These are phyloP conservation scores for Drosophila pullipes DNA, from an alignment of 2,888 invertebrate species.

Conservation along the genomic window DNA sequence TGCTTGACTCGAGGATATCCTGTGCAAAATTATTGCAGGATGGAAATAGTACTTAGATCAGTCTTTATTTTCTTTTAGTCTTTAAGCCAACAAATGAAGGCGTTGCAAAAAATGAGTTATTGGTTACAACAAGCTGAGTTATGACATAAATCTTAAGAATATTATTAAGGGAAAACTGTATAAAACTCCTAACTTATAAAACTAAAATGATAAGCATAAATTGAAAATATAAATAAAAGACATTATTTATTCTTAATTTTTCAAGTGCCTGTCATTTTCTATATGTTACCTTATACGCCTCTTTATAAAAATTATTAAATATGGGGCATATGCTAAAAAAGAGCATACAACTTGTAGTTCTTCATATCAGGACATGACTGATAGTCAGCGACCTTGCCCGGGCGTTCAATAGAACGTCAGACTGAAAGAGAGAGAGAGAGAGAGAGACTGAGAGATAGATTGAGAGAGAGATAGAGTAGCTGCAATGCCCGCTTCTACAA, in stretches of 20 bases:
- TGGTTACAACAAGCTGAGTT: background rate
- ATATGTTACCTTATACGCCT: background rate
- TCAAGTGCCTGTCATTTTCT: too few species aligned
- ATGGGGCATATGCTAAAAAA: slow-evolving; percentile 4
- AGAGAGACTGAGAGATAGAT: background rate
- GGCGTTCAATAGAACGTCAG: slow-evolving; percentile 6
- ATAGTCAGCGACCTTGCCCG: slow-evolving; percentile 54
- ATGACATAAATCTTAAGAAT: background rate
- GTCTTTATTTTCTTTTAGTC: background rate
- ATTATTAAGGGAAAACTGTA: background rate
- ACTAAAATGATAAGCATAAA: background rate
- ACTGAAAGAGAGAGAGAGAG: background rate
- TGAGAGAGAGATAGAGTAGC: background rate
- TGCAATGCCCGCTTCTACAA: slow-evolving; percentile 1
- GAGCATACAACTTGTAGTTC: slow-evolving; percentile 14
- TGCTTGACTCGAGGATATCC: background rate
- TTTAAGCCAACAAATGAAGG: background rate
- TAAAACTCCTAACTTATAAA: background rate
- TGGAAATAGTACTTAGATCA: background rate
- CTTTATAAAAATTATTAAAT: too few species aligned
- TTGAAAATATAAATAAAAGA: background rate
- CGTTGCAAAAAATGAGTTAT: background rate
- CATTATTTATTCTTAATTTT: background rate
- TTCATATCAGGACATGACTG: slow-evolving; percentile 50
- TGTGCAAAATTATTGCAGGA: background rate